Percentiles rank a stretch among this genome's conserved stretches.
These are phyloP conservation scores for Triops longicaudatus DNA, from an alignment of 1,140 invertebrate genomes.

Conservation along the genomic window DNA sequence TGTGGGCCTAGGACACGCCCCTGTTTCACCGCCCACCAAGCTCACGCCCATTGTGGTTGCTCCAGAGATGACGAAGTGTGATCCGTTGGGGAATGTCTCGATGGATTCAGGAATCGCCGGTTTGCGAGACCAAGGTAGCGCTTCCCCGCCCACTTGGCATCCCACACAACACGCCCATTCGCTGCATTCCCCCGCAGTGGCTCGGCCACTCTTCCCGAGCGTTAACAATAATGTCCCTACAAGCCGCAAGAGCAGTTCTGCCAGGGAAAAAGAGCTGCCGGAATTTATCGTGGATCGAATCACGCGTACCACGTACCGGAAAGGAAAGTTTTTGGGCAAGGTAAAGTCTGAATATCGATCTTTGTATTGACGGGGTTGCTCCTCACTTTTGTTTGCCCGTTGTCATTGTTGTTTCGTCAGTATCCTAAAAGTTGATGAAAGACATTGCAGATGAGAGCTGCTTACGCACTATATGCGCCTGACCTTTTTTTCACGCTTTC, in stretches of 20 bases:
- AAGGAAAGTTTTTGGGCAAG: conserved; percentile 49
- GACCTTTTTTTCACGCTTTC: too few relatives aligned
- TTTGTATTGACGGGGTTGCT: background rate
- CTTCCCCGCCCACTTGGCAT: background rate
- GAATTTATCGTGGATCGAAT: conserved; percentile 46
- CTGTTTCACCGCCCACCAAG: background rate
- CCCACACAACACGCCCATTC: background rate
- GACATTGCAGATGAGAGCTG: too few relatives aligned
- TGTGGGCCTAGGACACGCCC: background rate
- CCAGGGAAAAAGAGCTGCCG: conserved; percentile 39
- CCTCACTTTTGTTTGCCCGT: too few relatives aligned
- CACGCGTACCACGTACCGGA: conserved; percentile 45
- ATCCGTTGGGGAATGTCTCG: conserved; percentile 32
- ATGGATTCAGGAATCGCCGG: conserved; percentile 36
- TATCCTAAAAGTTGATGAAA: too few relatives aligned
- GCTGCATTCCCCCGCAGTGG: conserved; percentile 17
- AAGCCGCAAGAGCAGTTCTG: conserved; percentile 27
- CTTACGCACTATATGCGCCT: too few relatives aligned
- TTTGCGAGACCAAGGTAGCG: conserved; percentile 30
- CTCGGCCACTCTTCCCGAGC: conserved; percentile 32
- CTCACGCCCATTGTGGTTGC: background rate
- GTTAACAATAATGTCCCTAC: conserved; percentile 31
- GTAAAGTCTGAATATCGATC: conserved; percentile 35
- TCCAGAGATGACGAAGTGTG: background rate
- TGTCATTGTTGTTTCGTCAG: too few relatives aligned